These are phyloP conservation scores for Chelonoidis abingdonii DNA, from an alignment of 2,113 vertebrate genomes.

Conservation along the genomic window DNA sequence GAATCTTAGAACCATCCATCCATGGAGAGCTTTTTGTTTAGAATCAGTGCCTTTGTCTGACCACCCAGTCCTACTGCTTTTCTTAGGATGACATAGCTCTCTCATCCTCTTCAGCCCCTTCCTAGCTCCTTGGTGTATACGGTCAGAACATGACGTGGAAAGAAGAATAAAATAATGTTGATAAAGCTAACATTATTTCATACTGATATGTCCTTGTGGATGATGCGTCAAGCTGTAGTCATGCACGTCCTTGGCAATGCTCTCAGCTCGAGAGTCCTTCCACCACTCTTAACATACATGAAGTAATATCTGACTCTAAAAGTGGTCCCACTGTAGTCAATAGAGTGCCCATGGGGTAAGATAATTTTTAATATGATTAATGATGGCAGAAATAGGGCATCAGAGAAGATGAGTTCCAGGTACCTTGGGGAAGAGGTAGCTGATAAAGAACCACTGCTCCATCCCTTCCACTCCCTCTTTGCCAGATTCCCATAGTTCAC, in stretches of 20 bases:
- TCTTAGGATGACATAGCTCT: neutral
- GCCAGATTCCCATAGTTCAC: neutral
- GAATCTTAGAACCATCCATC: neutral
- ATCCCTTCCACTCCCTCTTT: neutral
- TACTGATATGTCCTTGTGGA: neutral
- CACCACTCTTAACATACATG: neutral
- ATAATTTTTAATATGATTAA: neutral
- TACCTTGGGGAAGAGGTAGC: neutral
- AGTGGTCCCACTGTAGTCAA: neutral
- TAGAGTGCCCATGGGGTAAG: neutral
- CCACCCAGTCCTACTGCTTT: neutral
- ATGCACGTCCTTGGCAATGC: neutral
- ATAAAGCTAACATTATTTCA: neutral
- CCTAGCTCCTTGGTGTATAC: neutral
- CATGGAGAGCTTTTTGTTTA: neutral
- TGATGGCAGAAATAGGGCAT: neutral
- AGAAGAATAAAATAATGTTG: neutral
- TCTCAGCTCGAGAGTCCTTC: neutral
- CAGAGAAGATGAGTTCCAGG: neutral
- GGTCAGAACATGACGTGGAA: rapidly evolving
- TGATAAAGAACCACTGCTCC: neutral
- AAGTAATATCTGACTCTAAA: neutral
- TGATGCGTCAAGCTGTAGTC: neutral
- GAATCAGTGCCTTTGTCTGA: neutral
- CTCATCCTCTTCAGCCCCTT: neutral